Percentiles rank a stretch among this genome's conserved stretches.
phyloP scores from a whole-genome alignment of 2,113 vertebrate genomes.

The Thymallus thymallus region DNA sequence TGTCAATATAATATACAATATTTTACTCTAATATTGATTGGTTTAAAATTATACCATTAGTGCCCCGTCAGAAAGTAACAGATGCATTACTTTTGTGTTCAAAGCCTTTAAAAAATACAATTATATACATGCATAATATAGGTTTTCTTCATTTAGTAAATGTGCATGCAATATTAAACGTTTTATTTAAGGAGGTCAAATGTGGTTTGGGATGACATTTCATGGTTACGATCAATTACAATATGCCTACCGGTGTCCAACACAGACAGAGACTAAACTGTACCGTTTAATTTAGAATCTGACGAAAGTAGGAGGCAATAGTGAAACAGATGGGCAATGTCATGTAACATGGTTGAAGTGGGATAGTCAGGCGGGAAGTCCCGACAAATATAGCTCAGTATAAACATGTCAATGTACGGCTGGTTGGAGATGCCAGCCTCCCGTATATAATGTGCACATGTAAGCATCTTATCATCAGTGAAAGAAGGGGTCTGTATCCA shows the following conservation, averaged over 20 bases:
- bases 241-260: background rate
- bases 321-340: slow-evolving; percentile 49
- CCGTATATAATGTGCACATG: slow-evolving; percentile 43
- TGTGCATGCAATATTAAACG: too few species aligned
- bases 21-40: too few species aligned
- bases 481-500: slow-evolving; percentile 13
- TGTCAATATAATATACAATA: too few species aligned
- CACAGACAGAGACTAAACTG: background rate
- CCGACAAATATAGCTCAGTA: slow-evolving; percentile 69
- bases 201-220: too few species aligned
- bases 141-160: too few species aligned
- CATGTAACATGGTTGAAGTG: slow-evolving; percentile 42
- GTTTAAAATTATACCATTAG: too few species aligned
- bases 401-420: slow-evolving; percentile 69
- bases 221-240: too few species aligned
- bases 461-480: slow-evolving; percentile 10
- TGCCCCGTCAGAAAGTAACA: too few species aligned
- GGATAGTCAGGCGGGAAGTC: slow-evolving; percentile 64
- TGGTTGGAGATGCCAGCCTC: slow-evolving; percentile 50
- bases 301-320: slow-evolving; percentile 22
- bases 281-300: background rate
- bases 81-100: too few species aligned
- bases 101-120: too few species aligned
- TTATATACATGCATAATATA: too few species aligned
- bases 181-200: too few species aligned